Evolutionary conservation across 2,113 vertebrate genomes (phyloP).

Genomic region (Myotis brandtii): DNA sequence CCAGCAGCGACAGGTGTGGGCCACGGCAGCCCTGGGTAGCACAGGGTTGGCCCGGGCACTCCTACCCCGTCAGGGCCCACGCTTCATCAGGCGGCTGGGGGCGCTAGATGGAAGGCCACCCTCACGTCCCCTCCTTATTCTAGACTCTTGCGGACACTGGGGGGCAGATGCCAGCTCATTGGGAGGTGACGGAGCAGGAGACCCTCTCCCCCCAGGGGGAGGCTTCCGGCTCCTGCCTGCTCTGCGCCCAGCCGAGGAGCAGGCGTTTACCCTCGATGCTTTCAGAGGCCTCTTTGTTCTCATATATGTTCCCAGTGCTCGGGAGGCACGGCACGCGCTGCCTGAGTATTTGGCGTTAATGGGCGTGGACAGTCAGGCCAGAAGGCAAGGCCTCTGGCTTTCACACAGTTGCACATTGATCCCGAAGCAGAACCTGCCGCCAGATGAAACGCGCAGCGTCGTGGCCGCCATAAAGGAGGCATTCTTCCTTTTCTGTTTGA

Average conservation of each 20-base stretch:
- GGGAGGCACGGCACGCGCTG: neutral
- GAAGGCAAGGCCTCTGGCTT: neutral
- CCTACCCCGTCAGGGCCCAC: neutral
- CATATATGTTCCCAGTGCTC: neutral
- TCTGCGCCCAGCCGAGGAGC: neutral
- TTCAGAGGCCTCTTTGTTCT: neutral
- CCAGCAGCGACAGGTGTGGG: neutral
- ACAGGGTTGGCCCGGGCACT: neutral
- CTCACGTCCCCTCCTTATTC: neutral
- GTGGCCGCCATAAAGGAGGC: neutral
- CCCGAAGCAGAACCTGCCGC: neutral
- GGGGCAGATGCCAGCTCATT: fast-evolving
- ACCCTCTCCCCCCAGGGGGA: neutral
- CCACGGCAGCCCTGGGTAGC: neutral
- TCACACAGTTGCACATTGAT: neutral
- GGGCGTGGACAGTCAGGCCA: neutral
- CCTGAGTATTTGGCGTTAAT: neutral
- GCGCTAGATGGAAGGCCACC: neutral
- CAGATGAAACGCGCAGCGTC: neutral
- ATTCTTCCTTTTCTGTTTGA: neutral
- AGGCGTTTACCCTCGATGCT: neutral
- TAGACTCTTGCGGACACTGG: neutral
- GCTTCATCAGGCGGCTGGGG: too few species aligned
- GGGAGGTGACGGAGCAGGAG: neutral
- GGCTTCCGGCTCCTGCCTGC: neutral